Evolutionary conservation across 2,888 invertebrate genomes (phyloP).

Genomic region (Pristionchus exspectatus): DNA sequence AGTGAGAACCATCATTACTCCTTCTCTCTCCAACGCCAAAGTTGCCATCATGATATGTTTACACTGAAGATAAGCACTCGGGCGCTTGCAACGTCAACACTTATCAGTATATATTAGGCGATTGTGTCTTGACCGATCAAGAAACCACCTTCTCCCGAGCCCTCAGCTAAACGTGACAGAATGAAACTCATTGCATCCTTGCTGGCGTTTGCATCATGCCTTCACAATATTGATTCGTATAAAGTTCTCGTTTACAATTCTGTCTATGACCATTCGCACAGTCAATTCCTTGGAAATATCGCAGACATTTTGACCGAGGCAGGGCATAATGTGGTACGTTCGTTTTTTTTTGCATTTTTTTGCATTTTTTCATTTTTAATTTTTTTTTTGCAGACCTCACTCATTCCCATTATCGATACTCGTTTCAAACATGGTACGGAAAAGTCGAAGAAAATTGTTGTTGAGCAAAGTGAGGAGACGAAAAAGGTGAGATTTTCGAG

Average conservation of each 20-base stretch:
- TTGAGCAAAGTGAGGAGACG: neutral
- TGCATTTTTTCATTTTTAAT: neutral
- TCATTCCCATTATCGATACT: neutral
- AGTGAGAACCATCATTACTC: no score
- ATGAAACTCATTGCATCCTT: no score
- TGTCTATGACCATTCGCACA: neutral
- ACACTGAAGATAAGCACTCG: no score
- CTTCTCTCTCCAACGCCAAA: no score
- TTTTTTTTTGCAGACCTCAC: neutral
- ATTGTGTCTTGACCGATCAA: no score
- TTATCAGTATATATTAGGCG: no score
- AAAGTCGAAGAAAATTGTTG: neutral
- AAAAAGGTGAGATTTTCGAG: neutral
- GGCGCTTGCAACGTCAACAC: no score
- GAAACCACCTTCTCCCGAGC: no score
- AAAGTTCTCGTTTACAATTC: slow-evolving; percentile 6
- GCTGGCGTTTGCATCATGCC: no score
- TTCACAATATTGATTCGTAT: neutral
- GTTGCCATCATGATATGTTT: no score
- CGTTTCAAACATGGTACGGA: neutral
- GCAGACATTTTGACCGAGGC: neutral
- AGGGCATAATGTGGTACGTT: neutral
- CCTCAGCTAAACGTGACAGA: no score
- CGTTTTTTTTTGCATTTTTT: neutral
- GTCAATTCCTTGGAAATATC: neutral